Evolutionary conservation across 2,888 invertebrate species (phyloP), one percentile per base, ranked within the genome.

Genomic region (Gortyna flavago): DNA sequence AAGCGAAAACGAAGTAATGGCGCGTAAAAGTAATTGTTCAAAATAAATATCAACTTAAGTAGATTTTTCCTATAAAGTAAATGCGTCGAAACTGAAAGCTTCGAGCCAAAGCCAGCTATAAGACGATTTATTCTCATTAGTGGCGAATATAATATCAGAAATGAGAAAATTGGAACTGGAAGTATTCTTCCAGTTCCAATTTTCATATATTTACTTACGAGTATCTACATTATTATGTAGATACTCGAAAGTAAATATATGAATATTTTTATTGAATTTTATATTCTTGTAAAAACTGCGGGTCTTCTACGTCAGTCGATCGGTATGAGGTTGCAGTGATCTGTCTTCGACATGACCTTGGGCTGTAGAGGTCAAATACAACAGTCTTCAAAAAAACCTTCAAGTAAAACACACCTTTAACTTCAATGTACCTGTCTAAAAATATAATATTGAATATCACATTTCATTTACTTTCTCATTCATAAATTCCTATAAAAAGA

Each of bases 351-450:
- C 21, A 25, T 77, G 9, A 16, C 35, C 51, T 54, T 81, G 75
- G 6, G 1, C 11, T 51, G 21, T 57, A 18, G 25, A 62, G 21
- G 41, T 44, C 41, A 44, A 75, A n/a, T 38, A 57, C 2, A 18
- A 74, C 21, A 25, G 6, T 44, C 13, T 59, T 2, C n/a, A 61
- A 74, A 82, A 32, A 38, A 65, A 29, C 9, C 8, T 25, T 51
- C 25, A 29, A 9, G 48, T 83, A 35, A 77, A 59, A 83, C 18
- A 48, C 48, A 16, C 32, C 57, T 48, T 41, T n/a, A 29, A 29
- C 13, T 18, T 16, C 25, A 65, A 25, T 18, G 32, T 21, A 35
- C 13, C 75, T 59, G 2, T 25, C 18, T 64, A 73, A 48, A 32
- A 48, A 79, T 41, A 9, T 44, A 48, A 80, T 62, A 48, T 48